Evolutionary conservation across 1,140 invertebrate species (phyloP).

Genomic region (Pantala flavescens): DNA sequence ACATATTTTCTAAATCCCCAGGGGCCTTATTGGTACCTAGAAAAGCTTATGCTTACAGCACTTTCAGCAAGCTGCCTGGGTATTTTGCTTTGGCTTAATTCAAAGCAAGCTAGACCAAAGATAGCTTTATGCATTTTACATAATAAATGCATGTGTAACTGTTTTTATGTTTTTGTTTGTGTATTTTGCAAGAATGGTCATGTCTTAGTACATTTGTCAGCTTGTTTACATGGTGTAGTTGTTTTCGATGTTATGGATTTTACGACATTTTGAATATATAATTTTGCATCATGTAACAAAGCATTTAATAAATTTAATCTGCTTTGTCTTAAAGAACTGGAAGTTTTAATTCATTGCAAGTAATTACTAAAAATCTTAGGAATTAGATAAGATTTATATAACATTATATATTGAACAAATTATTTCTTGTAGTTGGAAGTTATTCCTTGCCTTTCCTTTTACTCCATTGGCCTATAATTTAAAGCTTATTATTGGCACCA

Average conservation of each 20-base stretch:
- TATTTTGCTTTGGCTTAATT: conserved; percentile 10
- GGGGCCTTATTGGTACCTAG: conserved; percentile 7
- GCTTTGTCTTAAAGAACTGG: neutral
- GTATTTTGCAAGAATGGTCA: neutral
- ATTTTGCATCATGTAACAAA: conserved; percentile 1
- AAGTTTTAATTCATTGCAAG: conserved; percentile 3
- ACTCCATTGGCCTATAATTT: neutral
- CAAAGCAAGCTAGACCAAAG: conserved; percentile 8
- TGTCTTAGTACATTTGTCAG: neutral
- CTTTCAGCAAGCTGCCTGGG: conserved; percentile 6
- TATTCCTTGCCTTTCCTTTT: neutral
- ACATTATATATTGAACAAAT: neutral
- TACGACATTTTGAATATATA: neutral
- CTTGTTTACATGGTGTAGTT: conserved; percentile 6
- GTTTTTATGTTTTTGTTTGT: conserved; percentile 5
- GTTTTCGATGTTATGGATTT: neutral
- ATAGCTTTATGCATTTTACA: conserved; percentile 10
- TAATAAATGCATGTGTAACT: conserved; percentile 10
- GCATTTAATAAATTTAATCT: conserved; percentile 5
- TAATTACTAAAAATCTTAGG: neutral
- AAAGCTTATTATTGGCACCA: neutral
- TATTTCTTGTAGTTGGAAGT: neutral
- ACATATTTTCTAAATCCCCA: neutral
- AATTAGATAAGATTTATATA: neutral
- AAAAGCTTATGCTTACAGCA: conserved; percentile 9